Evolutionary conservation across 1,140 invertebrate species (phyloP).

Genomic region (Galendromus occidentalis): DNA sequence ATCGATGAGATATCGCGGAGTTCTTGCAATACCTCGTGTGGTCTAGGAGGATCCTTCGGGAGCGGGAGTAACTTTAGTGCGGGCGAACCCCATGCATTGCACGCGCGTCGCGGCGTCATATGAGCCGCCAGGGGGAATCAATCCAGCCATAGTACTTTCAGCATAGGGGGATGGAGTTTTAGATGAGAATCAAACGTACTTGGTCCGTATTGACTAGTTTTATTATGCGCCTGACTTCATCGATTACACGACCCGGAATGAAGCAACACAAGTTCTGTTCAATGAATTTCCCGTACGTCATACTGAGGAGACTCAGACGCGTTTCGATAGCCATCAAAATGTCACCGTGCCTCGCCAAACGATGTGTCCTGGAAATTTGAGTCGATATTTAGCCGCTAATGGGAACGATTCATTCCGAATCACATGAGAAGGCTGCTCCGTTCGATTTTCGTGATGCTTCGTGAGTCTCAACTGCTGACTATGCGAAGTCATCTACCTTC

Average conservation of each 20-base stretch:
- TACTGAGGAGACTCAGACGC: conserved; percentile 64
- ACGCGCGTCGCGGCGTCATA: conserved; percentile 22
- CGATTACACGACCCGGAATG: conserved; percentile 59
- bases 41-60: conserved; percentile 37
- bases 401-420: no score
- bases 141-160: not conserved
- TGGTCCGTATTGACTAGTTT: conserved; percentile 13
- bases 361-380: conserved; percentile 45
- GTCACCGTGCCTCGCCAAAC: conserved; percentile 59
- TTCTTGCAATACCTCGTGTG: conserved; percentile 68
- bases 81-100: not conserved
- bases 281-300: conserved; percentile 75
- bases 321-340: conserved; percentile 75
- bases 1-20: conserved; percentile 76
- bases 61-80: not conserved
- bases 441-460: no score
- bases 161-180: not conserved
- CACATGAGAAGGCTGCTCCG: no score
- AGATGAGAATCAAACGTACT: no score
- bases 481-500: no score
- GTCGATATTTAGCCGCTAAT: no score
- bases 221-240: not conserved
- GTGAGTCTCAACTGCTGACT: no score
- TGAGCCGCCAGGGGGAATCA: conserved; percentile 12
- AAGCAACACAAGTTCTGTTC: conserved; percentile 65